Evolutionary conservation across 2,113 vertebrate species (phyloP).

Genomic region (Asarcornis scutulata): DNA sequence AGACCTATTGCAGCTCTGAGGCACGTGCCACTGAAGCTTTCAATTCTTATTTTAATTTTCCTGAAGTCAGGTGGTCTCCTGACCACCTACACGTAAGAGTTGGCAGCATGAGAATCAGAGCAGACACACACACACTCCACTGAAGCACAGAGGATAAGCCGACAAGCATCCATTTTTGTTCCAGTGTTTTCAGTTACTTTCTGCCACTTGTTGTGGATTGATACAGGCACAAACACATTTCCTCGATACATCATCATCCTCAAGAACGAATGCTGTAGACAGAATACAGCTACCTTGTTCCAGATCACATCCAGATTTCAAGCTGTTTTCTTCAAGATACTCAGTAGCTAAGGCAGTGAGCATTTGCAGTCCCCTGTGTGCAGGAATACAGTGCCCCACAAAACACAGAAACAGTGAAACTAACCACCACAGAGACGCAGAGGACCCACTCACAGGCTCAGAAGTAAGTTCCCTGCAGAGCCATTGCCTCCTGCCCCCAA

Average conservation of each 20-base stretch:
- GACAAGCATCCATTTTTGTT: neutral
- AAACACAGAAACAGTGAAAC: neutral
- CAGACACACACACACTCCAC: neutral
- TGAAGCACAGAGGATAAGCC: neutral
- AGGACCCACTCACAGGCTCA: neutral
- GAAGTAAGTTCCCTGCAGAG: neutral
- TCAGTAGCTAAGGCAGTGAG: neutral
- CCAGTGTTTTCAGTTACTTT: neutral
- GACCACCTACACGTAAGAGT: neutral
- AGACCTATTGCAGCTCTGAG: neutral
- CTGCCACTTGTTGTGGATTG: neutral
- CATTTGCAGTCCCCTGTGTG: neutral
- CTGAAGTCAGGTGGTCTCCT: neutral
- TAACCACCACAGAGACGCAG: neutral
- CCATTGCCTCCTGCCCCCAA: fast-evolving
- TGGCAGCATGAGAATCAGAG: neutral
- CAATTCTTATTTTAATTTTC: neutral
- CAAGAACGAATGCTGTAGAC: neutral
- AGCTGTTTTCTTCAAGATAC: neutral
- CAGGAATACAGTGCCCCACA: neutral
- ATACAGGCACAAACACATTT: neutral
- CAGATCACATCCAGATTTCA: neutral
- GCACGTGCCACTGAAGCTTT: neutral
- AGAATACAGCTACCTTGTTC: neutral
- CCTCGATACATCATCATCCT: neutral